Base-by-base conservation (phyloP, 2,113 vertebrate genomes). In the Lepus americanus region DNA sequence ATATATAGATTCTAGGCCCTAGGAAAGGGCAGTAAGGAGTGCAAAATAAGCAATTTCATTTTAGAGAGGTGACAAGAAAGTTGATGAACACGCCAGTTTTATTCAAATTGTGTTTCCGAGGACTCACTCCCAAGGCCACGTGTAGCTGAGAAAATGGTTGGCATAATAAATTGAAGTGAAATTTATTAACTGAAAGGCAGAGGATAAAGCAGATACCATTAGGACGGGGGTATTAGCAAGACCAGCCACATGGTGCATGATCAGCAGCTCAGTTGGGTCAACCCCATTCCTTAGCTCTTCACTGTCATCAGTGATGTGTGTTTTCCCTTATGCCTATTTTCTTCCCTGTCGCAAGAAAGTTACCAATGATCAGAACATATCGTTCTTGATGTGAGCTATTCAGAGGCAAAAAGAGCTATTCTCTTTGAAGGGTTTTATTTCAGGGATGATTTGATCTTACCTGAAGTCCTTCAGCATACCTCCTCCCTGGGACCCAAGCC, bases 341-440 rank as follows among this genome's bases (percentile, higher is more conserved):
- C 1, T 4, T 82, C 27, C 67, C 6, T 81, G 12, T 73, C 51
- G 16, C 49, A 39, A 82, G 69, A 82, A 88, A 87, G 53, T 27
- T 33, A 70, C 53, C 59, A 16, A 36, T 19, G n/a, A 82, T 53
- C 23, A 14, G 80, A 31, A 9, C 78, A 44, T 14, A 16, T 63
- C 6, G 20, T 5, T 84, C 22, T 49, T 31, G 29, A 74, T 36
- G 61, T 12, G 19, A 39, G 33, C 19, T 86, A 79, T 49, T 80
- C 2, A 20, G 31, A 12, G 36, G 7, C 14, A 22, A 55, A 89
- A 72, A n/a, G 2, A 10, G 33, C 20, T 22, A 77, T 36, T 66
- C 31, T 64, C 53, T 69, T 82, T 27, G 53, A 82, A 33, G 10
- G 11, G 72, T 95, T 96, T 96, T 95, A 25, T 94, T 84, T 92